phyloP scores from a whole-genome alignment of 2,797 vertebrate genomes.

The Acrocephalus scirpaceus region DNA sequence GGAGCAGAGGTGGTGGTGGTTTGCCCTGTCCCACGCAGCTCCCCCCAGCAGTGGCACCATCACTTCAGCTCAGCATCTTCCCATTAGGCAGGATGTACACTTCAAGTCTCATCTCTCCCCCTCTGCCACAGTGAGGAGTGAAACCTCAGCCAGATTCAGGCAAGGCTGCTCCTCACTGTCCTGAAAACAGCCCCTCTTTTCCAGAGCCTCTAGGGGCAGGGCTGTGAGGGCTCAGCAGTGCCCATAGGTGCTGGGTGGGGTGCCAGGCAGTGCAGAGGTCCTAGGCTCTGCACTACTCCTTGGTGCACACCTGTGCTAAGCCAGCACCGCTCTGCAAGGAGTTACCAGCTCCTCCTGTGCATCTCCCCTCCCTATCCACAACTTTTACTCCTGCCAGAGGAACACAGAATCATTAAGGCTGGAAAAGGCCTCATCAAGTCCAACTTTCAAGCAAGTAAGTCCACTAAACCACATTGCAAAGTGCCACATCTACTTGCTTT shows the following conservation, averaged over 20 bases:
- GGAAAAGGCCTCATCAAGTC: background rate
- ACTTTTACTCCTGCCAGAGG: background rate
- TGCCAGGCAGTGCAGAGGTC: background rate
- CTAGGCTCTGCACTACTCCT: fast-evolving
- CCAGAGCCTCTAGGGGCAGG: background rate
- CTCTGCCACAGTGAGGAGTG: background rate
- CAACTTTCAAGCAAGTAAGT: background rate
- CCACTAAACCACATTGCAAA: background rate
- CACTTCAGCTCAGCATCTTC: background rate
- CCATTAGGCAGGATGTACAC: fast-evolving
- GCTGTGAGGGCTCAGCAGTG: background rate
- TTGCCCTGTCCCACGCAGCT: background rate
- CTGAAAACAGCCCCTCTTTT: background rate
- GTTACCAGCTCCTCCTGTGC: background rate
- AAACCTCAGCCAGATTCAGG: background rate
- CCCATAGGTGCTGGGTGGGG: fast-evolving
- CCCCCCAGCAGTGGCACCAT: background rate
- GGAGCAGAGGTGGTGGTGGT: background rate
- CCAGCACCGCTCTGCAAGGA: fast-evolving
- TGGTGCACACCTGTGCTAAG: fast-evolving
- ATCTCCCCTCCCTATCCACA: background rate
- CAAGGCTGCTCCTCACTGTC: background rate
- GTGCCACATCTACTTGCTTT: background rate
- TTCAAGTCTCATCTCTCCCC: background rate
- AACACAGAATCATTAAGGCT: background rate